Evolutionary conservation across 1,140 invertebrate genomes (phyloP).

Genomic region (Ceratitis capitata): DNA sequence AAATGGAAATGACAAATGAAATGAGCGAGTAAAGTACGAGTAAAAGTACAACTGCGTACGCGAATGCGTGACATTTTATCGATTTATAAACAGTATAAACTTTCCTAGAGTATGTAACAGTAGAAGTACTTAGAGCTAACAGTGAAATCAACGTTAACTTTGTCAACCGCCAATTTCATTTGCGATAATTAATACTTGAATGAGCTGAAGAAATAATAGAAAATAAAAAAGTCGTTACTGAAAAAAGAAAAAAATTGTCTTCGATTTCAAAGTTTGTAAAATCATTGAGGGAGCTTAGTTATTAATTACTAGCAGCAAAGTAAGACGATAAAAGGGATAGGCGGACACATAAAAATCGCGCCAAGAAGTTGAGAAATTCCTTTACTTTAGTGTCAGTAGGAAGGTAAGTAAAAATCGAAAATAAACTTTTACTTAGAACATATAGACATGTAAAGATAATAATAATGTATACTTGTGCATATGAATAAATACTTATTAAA

Average conservation of each 20-base stretch:
- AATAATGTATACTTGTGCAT: too few relatives aligned
- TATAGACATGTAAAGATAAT: too few relatives aligned
- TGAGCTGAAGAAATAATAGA: neutral
- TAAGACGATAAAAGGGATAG: neutral
- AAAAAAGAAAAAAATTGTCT: neutral
- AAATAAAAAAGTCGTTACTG: neutral
- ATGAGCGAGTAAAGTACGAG: neutral
- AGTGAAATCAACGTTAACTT: constrained; percentile 8
- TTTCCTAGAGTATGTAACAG: neutral
- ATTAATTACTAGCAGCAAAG: neutral
- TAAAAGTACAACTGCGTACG: neutral
- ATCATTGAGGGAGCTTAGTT: constrained; percentile 9
- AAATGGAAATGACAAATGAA: neutral
- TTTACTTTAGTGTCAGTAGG: neutral
- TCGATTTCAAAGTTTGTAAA: neutral
- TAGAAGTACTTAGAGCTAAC: neutral
- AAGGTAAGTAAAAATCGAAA: neutral
- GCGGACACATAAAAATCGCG: neutral
- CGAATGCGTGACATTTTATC: neutral
- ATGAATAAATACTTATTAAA: too few relatives aligned
- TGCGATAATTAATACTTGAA: constrained; percentile 14
- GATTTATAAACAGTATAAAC: constrained; percentile 38
- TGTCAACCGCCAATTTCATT: constrained; percentile 20
- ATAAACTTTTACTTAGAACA: neutral
- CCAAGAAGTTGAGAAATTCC: neutral